Evolutionary conservation across 2,113 vertebrate genomes (phyloP), one percentile per base, ranked within the genome.

Genomic region (Diglossa brunneiventris): DNA sequence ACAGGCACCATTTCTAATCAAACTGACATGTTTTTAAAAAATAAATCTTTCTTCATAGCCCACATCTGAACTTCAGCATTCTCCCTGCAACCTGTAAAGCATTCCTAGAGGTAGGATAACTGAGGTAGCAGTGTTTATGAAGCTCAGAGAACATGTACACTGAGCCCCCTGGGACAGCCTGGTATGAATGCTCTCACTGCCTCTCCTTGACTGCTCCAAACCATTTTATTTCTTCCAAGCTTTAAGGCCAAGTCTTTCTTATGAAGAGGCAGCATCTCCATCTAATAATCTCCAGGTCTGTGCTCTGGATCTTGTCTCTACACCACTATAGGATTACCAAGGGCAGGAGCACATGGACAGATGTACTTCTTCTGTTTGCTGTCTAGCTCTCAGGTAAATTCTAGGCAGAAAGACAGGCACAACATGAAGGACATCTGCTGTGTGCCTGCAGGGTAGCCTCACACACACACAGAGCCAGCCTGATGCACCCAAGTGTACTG

Each of bases 151-250:
- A 88, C 0, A 0, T 7, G 18, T 9, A 37, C 21, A 62, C 15
- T 26, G 0, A 15, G 49, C 11, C 27, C 35, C 1, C 0, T 35
- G n/a, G 72, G 49, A 61, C 18, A 86, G 17, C 9, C n/a, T 37
- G 50, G 17, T 7, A 44, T 5, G 17, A 18, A 66, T 27, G 31
- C 20, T 41, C 15, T 46, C 31, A 41, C 42, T 81, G 28, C 20
- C 13, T 49, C 24, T 62, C 39, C 46, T 58, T 49, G n/a, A 46
- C 31, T 55, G 47, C 28, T 84, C 61, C 74, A 74, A 26, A 12
- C 6, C 11, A 33, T 50, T 63, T 50, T 26, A 53, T 42, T 80
- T 68, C 39, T 75, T 78, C 69, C 67, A 69, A 30, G 31, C 20
- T 78, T 75, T 94, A 59, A 53, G 24, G 20, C 7, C 42, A 89